A percentile compares a stretch with the other conserved stretches of the same genome.
Conservation (phyloP, 2,113 vertebrate species). For the Gasterosteus nipponicus region DNA sequence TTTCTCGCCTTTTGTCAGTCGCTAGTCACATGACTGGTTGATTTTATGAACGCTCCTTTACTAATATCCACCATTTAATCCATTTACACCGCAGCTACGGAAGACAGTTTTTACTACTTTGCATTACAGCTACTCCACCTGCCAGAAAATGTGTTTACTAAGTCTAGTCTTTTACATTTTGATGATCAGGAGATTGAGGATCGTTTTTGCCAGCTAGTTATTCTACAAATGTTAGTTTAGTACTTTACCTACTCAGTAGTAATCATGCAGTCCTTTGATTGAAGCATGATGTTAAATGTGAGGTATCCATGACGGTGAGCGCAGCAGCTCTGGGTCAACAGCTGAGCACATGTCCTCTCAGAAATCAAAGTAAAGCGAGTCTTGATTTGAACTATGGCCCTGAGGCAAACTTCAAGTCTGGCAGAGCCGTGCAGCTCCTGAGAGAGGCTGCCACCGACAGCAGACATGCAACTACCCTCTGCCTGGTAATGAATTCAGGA, state of each 20-base stretch:
- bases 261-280: constrained; percentile 6
- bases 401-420: constrained; percentile 62
- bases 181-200: constrained; percentile 18
- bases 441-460: constrained; percentile 76
- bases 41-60: not conserved
- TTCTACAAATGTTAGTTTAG: not conserved
- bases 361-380: constrained; percentile 62
- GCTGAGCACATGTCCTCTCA: constrained; percentile 42
- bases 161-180: constrained; percentile 3
- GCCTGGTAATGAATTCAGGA: constrained; percentile 69
- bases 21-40: no score
- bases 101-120: not conserved
- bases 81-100: not conserved
- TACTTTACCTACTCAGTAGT: not conserved
- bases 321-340: constrained; percentile 43
- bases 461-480: constrained; percentile 49
- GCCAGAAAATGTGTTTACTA: not conserved
- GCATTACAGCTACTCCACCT: not conserved
- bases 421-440: constrained; percentile 27
- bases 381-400: constrained; percentile 54
- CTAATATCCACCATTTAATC: not conserved
- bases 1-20: no score
- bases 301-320: constrained; percentile 28
- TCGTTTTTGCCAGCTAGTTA: constrained; percentile 9
- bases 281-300: constrained; percentile 41